phyloP scores from a whole-genome alignment of 2,113 vertebrate genomes.

The Neodontobutis hainanensis region DNA sequence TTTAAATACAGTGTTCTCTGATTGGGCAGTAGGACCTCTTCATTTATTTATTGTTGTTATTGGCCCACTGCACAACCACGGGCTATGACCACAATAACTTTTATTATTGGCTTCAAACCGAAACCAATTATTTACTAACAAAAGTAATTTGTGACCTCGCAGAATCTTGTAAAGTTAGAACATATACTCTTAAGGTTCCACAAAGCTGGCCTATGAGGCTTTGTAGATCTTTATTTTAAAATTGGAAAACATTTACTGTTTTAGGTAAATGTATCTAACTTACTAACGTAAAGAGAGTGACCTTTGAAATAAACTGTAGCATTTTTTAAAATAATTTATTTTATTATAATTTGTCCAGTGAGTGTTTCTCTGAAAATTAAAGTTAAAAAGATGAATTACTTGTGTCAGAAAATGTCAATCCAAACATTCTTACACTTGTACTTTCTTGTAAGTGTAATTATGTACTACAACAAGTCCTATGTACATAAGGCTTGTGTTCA shows the following conservation, averaged over 20 bases:
- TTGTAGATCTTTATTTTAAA: background rate
- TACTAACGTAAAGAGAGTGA: background rate
- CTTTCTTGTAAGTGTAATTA: background rate
- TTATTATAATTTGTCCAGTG: slow-evolving; percentile 3
- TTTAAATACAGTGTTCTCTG: too few relatives aligned
- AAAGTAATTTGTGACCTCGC: too few relatives aligned
- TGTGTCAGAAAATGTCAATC: background rate
- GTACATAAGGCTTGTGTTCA: background rate
- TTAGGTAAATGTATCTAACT: background rate
- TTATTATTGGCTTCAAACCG: too few relatives aligned
- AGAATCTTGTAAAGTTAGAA: too few relatives aligned
- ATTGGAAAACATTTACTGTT: too few relatives aligned
- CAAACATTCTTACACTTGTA: background rate
- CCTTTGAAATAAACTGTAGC: background rate
- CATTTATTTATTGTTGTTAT: too few relatives aligned
- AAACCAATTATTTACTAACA: too few relatives aligned
- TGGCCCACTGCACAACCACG: too few relatives aligned
- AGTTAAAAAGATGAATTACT: background rate
- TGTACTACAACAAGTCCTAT: background rate
- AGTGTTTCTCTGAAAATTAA: background rate
- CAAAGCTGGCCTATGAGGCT: background rate
- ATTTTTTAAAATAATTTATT: slow-evolving; percentile 1
- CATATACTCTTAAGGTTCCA: too few relatives aligned
- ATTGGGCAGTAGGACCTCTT: too few relatives aligned
- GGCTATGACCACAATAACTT: too few relatives aligned